phyloP scores from a whole-genome alignment of 2,113 vertebrate genomes.

The Butorides virescens region DNA sequence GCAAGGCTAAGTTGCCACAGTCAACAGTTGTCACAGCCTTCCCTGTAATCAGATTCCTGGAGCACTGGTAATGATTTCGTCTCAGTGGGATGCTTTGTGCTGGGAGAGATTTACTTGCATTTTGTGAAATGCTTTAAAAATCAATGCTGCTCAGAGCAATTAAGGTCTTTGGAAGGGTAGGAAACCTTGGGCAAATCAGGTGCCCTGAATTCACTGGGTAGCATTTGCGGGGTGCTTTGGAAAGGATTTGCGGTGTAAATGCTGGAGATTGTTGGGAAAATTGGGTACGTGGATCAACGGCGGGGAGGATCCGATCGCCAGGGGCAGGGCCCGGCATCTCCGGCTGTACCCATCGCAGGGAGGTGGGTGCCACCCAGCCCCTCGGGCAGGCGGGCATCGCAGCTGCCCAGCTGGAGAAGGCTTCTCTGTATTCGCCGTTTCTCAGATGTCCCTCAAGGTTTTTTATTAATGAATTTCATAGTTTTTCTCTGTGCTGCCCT shows the following conservation, averaged over 20 bases:
- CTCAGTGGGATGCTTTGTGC: background rate
- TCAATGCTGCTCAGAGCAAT: background rate
- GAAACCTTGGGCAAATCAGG: background rate
- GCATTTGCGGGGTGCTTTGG: background rate
- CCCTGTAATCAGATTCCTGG: background rate
- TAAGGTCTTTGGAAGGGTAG: background rate
- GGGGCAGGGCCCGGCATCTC: background rate
- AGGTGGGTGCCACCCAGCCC: background rate
- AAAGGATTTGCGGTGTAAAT: background rate
- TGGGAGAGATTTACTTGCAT: background rate
- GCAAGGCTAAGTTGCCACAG: background rate
- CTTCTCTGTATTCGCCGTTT: background rate
- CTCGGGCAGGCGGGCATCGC: background rate
- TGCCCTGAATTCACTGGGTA: background rate
- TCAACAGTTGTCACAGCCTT: no score
- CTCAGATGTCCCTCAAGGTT: background rate
- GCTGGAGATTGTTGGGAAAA: accelerated
- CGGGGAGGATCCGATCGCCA: accelerated
- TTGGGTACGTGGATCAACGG: accelerated
- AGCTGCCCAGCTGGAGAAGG: accelerated
- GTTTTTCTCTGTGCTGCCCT: background rate
- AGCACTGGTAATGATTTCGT: background rate
- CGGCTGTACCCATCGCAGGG: background rate
- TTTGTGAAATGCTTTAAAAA: background rate
- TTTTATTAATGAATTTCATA: background rate